These are phyloP conservation scores for Pseudotriccus pelzelni DNA, from an alignment of 2,797 vertebrate species.

Conservation along the genomic window DNA sequence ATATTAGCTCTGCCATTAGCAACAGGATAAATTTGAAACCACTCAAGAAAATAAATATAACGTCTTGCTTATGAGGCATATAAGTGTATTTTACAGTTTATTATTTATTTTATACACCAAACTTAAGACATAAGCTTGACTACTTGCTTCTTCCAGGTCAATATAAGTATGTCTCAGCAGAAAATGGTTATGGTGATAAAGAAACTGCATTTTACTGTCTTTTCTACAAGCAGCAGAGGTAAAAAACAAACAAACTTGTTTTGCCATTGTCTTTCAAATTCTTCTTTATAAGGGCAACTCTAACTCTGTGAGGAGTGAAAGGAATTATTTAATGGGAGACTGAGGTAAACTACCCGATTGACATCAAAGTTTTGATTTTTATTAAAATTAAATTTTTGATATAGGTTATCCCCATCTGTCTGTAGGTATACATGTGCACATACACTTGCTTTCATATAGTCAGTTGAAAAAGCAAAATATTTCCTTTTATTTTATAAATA, in stretches of 20 bases:
- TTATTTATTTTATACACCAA: neutral
- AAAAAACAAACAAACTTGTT: neutral
- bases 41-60: neutral
- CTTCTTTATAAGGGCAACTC: neutral
- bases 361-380: neutral
- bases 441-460: neutral
- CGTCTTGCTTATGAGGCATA: neutral
- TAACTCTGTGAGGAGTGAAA: neutral
- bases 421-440: neutral
- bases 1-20: neutral
- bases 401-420: neutral
- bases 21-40: neutral
- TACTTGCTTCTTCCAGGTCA: neutral
- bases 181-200: neutral
- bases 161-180: neutral
- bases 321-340: neutral
- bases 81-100: neutral
- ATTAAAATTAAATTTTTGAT: neutral
- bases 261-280: neutral
- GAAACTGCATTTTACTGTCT: neutral
- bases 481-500: neutral
- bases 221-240: neutral
- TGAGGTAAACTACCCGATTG: neutral
- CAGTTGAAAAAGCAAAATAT: neutral
- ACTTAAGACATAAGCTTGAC: neutral